Evolutionary conservation across 2,113 vertebrate species (phyloP).

Genomic region (Verasper variegatus): DNA sequence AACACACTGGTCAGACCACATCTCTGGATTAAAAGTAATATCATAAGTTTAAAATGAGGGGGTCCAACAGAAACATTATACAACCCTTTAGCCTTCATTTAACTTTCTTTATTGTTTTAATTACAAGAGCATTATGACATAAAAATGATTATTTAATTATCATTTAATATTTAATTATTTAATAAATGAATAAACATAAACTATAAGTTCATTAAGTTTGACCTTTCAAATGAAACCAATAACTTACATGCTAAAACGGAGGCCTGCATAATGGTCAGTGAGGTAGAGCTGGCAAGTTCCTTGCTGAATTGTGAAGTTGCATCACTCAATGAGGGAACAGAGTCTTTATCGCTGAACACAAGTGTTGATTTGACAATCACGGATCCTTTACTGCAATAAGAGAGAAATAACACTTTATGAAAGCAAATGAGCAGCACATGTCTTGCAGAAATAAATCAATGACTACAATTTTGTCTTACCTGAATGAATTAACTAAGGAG

Average conservation of each 20-base stretch:
- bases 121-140: too few relatives aligned
- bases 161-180: too few relatives aligned
- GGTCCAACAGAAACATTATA: not conserved
- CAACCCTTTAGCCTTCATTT: too few relatives aligned
- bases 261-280: slow-evolving; percentile 30
- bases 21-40: not conserved
- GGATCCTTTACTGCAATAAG: slow-evolving; percentile 58
- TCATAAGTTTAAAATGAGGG: too few relatives aligned
- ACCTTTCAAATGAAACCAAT: not conserved
- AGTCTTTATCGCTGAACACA: slow-evolving; percentile 15
- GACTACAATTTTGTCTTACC: slow-evolving; percentile 36
- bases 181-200: too few relatives aligned
- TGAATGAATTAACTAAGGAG: slow-evolving; percentile 46
- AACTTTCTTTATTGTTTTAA: too few relatives aligned
- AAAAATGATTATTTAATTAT: too few relatives aligned
- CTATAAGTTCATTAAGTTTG: too few relatives aligned
- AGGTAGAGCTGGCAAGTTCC: not conserved
- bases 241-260: slow-evolving; percentile 52
- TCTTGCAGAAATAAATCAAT: not conserved
- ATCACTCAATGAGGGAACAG: slow-evolving; percentile 16
- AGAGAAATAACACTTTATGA: not conserved
- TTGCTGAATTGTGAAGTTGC: not conserved
- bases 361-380: slow-evolving; percentile 33
- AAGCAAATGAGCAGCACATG: not conserved
- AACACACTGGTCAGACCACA: not conserved